Conservation (phyloP, 2,888 invertebrate species). For the Brenthis daphne region DNA sequence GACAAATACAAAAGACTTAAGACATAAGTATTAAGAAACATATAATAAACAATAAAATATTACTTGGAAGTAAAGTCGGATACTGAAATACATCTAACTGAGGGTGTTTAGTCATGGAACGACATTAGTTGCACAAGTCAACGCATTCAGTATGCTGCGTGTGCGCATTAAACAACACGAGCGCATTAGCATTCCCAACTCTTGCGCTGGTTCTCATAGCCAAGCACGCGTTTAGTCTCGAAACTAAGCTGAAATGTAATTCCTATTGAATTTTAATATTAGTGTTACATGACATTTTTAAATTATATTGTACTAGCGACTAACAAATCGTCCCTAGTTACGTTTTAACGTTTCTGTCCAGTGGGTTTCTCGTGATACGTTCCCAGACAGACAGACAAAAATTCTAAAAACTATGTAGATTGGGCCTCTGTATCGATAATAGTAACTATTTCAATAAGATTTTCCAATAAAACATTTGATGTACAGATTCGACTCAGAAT, state of each 20-base stretch:
- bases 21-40: too few relatives aligned
- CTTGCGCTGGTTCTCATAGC: slow-evolving; percentile 73
- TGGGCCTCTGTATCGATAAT: too few relatives aligned
- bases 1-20: too few relatives aligned
- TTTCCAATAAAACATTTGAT: too few relatives aligned
- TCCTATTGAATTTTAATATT: slow-evolving; percentile 7
- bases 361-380: too few relatives aligned
- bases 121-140: slow-evolving; percentile 52
- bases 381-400: too few relatives aligned
- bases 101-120: slow-evolving; percentile 28
- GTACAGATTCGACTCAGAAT: too few relatives aligned
- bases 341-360: too few relatives aligned
- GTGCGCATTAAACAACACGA: slow-evolving; percentile 69
- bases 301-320: background rate
- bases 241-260: slow-evolving; percentile 18
- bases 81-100: slow-evolving; percentile 8
- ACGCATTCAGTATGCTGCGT: slow-evolving; percentile 64
- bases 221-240: slow-evolving; percentile 27
- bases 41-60: too few relatives aligned
- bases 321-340: too few relatives aligned
- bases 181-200: slow-evolving; percentile 75
- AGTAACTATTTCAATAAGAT: too few relatives aligned
- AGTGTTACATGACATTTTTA: background rate
- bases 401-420: too few relatives aligned
- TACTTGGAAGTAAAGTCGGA: slow-evolving; percentile 1